These are phyloP conservation scores for Charina bottae DNA, from an alignment of 2,113 vertebrate genomes.

Conservation along the genomic window DNA sequence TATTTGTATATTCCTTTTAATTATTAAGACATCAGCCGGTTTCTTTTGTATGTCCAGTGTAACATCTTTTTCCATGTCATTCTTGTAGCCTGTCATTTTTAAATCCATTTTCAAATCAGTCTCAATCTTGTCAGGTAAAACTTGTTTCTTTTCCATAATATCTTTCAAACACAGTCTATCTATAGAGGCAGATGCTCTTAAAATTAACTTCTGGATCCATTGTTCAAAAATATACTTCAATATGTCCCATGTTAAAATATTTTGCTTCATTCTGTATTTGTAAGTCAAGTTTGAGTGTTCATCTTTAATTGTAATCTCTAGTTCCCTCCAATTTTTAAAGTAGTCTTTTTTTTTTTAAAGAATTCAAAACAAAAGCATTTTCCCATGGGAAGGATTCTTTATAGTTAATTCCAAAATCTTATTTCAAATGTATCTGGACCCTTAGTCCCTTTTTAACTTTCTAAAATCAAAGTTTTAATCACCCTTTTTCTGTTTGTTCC, in stretches of 20 bases:
- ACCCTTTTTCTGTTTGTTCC: background rate
- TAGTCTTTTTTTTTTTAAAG: background rate
- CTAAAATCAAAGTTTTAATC: background rate
- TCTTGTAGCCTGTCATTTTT: background rate
- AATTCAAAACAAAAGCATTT: background rate
- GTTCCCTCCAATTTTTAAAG: background rate
- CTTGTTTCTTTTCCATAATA: background rate
- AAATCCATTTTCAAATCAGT: background rate
- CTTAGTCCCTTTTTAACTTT: background rate
- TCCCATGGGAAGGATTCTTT: background rate
- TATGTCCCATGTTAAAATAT: background rate
- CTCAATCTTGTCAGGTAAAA: background rate
- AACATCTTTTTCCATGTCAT: background rate
- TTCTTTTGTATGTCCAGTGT: background rate
- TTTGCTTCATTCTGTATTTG: background rate
- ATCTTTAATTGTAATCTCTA: background rate
- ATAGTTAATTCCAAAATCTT: background rate
- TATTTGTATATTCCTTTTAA: background rate
- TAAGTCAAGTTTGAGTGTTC: background rate
- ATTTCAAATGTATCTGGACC: background rate
- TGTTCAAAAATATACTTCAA: background rate
- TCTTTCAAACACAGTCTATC: background rate
- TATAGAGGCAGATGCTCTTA: background rate
- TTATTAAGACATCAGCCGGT: background rate
- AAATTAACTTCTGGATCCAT: background rate